Evolutionary conservation across 2,797 vertebrate species (phyloP).

Genomic region (Aphelocoma californica): DNA sequence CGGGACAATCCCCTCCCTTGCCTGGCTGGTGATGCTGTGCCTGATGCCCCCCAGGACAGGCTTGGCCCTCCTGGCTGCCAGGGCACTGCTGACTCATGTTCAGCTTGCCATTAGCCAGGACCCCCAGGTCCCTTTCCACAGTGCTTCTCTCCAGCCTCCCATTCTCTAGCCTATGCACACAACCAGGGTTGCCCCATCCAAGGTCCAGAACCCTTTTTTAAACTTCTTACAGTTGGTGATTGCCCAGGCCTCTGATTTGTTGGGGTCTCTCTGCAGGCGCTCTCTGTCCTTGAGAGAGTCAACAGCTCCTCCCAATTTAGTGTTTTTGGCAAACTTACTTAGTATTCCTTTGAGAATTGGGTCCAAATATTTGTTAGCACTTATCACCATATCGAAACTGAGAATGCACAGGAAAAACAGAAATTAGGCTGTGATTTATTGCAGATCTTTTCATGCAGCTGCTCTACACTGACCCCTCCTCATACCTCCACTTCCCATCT

Average conservation of each 20-base stretch:
- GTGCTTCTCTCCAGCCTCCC: background rate
- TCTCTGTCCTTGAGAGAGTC: background rate
- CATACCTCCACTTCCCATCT: background rate
- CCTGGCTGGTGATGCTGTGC: accelerated
- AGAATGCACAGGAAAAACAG: background rate
- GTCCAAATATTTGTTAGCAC: background rate
- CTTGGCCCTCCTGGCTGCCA: background rate
- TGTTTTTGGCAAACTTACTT: background rate
- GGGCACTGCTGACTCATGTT: background rate
- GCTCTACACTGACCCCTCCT: background rate
- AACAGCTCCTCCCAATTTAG: background rate
- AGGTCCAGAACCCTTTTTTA: background rate
- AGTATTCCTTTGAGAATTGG: background rate
- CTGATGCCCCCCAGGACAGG: accelerated
- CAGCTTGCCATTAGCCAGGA: accelerated
- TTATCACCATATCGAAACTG: background rate
- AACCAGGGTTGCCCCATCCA: background rate
- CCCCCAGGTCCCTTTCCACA: background rate
- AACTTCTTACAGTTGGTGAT: background rate
- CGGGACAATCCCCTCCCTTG: background rate
- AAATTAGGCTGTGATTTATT: background rate
- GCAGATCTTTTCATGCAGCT: background rate
- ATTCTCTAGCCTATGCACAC: background rate
- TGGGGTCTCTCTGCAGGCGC: accelerated
- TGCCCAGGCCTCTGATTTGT: background rate